phyloP scores from a whole-genome alignment of 37 sponge, comb jelly and placozoan species.

The Halichondria panicea region DNA sequence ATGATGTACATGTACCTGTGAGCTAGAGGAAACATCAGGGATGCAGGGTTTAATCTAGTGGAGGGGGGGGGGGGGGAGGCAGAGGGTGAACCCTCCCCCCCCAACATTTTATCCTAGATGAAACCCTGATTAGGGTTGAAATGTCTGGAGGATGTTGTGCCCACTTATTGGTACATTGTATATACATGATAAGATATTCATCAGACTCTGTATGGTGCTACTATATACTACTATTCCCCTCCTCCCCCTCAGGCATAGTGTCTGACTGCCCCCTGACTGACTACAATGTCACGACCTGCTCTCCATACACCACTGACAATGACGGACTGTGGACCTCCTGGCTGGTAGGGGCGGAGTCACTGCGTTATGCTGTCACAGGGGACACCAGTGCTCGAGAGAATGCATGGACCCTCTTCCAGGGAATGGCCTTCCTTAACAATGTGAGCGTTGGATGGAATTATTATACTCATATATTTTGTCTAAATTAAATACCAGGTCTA shows the following conservation, averaged over 20 bases:
- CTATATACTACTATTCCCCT: too few species aligned
- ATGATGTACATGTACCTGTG: too few species aligned
- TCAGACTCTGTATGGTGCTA: too few species aligned
- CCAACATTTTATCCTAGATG: too few species aligned
- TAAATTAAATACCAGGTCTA: background rate
- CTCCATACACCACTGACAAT: slow-evolving; percentile 72
- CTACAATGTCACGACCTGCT: slow-evolving; percentile 56
- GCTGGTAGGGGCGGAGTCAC: slow-evolving; percentile 71
- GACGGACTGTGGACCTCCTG: slow-evolving; percentile 87
- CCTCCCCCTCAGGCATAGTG: slow-evolving; percentile 68
- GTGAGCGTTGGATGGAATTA: too few species aligned
- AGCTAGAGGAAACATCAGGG: too few species aligned
- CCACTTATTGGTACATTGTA: too few species aligned
- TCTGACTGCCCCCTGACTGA: slow-evolving; percentile 66
- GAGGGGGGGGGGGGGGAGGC: too few species aligned
- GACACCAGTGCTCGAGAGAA: slow-evolving; percentile 37
- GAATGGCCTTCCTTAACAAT: slow-evolving; percentile 67
- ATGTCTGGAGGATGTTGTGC: too few species aligned
- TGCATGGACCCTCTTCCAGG: slow-evolving; percentile 64
- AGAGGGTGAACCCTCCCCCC: too few species aligned
- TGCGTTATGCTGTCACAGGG: slow-evolving; percentile 65
- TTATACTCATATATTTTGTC: background rate
- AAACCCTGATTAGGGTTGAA: too few species aligned
- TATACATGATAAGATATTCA: too few species aligned
- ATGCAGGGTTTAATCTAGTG: background rate